Percentiles rank a stretch among this genome's conserved stretches.
Evolutionary conservation across 1,140 invertebrate genomes (phyloP).

Genomic region (Lordiphosa mommai): DNA sequence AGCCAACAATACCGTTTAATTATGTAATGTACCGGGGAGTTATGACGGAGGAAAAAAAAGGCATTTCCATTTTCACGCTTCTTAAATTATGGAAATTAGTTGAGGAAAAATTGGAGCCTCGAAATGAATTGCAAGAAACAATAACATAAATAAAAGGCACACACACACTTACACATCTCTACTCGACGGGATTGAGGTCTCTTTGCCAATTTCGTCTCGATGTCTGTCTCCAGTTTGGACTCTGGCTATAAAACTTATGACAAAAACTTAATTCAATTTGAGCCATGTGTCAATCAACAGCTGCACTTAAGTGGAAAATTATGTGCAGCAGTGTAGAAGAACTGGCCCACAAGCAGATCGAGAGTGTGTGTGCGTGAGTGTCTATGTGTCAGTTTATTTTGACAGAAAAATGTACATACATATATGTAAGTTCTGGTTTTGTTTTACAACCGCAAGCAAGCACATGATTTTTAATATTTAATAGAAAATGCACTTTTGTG

Average conservation of each 20-base stretch:
- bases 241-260: constrained; percentile 51
- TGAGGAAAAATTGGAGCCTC: constrained; percentile 14
- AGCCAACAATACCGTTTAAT: constrained; percentile 56
- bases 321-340: constrained; percentile 45
- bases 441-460: not conserved
- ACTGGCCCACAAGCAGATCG: not conserved
- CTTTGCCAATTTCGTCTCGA: constrained; percentile 23
- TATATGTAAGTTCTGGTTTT: not conserved
- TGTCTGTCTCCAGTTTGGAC: constrained; percentile 41
- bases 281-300: constrained; percentile 72
- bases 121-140: not conserved
- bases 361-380: not conserved
- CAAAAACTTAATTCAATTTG: constrained; percentile 65
- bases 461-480: constrained; percentile 24
- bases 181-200: constrained; percentile 9
- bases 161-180: constrained; percentile 23
- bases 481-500: not conserved
- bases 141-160: not conserved
- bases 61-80: constrained; percentile 64
- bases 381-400: constrained; percentile 17
- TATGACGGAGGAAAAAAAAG: constrained; percentile 43
- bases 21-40: constrained; percentile 65
- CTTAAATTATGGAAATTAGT: constrained; percentile 46
- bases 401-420: constrained; percentile 6
- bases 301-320: constrained; percentile 71